Base-by-base conservation (phyloP, 2,797 vertebrate species). In the Phoebastria nigripes region DNA sequence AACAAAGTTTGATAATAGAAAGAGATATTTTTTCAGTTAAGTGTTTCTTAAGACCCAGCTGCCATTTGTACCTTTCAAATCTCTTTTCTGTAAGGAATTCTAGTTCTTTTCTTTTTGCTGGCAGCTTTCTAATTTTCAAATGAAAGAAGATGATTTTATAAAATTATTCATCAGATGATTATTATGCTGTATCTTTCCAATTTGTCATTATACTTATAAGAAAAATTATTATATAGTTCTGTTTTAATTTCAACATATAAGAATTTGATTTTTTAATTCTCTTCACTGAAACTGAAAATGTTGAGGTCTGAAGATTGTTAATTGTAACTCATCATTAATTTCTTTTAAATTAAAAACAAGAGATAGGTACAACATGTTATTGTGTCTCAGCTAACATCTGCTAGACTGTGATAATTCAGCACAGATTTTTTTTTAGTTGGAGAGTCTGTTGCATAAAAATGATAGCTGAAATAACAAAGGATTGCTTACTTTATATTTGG, bases 281-380 rank as follows among this genome's bases (percentile, higher is more conserved):
- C 12, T 42, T 91, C 41, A 33, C 8, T 29, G 47, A 46, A 84
- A 82, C 8, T 29, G 47, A 46, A 84, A 82, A 73, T 46, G 8
- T 77, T 89, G 59, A 85, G 58, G 55, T 74, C 33, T 87, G 67
- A 88, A 82, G 66, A 66, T 52, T 67, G 17, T 77, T 93, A 87
- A 90, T 94, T 91, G 80, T 80, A 92, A 71, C 24, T 71, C 26
- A 37, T 66, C 39, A 74, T 90, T 90, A 73, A 76, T 89, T 87
- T 84, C 1, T 82, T 94, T 80, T 58, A 47, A 79, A 79, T 92
- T 63, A 74, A 82, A 74, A 87, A 4, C 25, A 79, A 67, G 46
- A 78, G 66, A 62, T 61, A 92, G 81, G 71, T 90, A 39, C 21
- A 76, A 82, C 49, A 56, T 46, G 14, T 82, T 80, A 26, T 28